Percentiles rank a stretch among this genome's conserved stretches.
Conservation (phyloP, 1,140 invertebrate species). For the Drosophila equinoxialis region DNA sequence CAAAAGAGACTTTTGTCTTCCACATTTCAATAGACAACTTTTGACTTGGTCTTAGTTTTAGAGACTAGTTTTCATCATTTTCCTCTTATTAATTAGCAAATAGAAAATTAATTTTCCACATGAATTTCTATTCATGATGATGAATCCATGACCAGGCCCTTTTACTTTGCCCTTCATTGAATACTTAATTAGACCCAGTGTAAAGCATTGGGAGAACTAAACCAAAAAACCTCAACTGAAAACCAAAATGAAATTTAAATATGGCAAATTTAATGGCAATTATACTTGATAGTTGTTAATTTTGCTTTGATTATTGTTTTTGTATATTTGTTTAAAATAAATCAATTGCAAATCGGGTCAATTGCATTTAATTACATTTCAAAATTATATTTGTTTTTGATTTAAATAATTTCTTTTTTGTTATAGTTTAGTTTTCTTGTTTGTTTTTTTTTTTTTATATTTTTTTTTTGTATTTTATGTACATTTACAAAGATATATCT, state of each 20-base stretch:
- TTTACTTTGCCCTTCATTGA: conserved; percentile 11
- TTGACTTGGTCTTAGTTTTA: conserved; percentile 8
- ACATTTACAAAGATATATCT: conserved; percentile 23
- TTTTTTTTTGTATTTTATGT: conserved; percentile 62
- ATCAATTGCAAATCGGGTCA: conserved; percentile 66
- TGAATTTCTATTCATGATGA: conserved; percentile 11
- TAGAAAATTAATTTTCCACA: neutral
- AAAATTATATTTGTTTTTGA: conserved; percentile 32
- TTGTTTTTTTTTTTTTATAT: conserved; percentile 41
- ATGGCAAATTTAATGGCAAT: conserved; percentile 16
- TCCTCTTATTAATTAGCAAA: conserved; percentile 28
- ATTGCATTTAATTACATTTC: conserved; percentile 75
- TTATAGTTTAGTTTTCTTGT: conserved; percentile 1
- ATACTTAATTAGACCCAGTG: conserved; percentile 21
- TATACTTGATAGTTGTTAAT: conserved; percentile 7
- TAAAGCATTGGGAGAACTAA: neutral
- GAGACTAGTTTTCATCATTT: conserved; percentile 21
- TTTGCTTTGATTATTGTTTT: conserved; percentile 3
- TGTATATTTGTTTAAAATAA: conserved; percentile 51
- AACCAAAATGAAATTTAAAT: conserved; percentile 34
- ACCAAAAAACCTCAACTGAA: neutral
- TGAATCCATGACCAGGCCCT: neutral
- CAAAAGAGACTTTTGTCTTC: conserved; percentile 28
- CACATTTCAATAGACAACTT: conserved; percentile 31
- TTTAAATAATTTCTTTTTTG: neutral